Conservation (phyloP, 2,113 vertebrate genomes). For the Erythrolamprus reginae region DNA sequence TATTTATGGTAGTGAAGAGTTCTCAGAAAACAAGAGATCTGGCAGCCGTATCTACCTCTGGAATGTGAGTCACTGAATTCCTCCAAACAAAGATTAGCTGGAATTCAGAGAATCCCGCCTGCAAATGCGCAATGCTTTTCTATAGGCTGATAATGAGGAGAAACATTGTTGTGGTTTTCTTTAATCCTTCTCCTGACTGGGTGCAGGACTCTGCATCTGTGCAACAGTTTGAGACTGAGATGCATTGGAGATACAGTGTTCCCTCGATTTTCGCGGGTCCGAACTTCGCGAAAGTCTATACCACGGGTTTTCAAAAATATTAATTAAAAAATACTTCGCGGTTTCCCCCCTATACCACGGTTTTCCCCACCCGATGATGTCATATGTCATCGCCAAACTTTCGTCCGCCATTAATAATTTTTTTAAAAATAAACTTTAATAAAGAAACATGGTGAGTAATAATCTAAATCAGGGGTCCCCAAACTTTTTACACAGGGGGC, state of each 20-base stretch:
- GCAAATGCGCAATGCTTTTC: background rate
- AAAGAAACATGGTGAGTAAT: no score
- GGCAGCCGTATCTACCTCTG: background rate
- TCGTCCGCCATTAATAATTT: no score
- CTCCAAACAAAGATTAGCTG: background rate
- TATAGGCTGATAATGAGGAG: background rate
- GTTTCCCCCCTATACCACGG: no score
- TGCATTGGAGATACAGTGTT: background rate
- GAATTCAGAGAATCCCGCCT: background rate
- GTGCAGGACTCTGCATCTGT: background rate
- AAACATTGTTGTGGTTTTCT: background rate
- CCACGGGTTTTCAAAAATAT: no score
- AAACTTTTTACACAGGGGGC: no score
- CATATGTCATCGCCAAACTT: no score
- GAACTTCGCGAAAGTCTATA: no score
- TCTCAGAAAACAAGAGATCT: background rate
- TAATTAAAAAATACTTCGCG: no score
- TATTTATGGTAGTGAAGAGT: background rate
- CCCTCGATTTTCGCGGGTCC: no score
- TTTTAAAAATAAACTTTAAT: no score
- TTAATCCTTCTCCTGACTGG: background rate
- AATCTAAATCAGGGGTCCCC: no score
- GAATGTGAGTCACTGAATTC: background rate
- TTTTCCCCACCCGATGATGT: no score
- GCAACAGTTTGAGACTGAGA: background rate